Conservation (phyloP, 2,888 invertebrate species). For the Ptilodon capucinus region DNA sequence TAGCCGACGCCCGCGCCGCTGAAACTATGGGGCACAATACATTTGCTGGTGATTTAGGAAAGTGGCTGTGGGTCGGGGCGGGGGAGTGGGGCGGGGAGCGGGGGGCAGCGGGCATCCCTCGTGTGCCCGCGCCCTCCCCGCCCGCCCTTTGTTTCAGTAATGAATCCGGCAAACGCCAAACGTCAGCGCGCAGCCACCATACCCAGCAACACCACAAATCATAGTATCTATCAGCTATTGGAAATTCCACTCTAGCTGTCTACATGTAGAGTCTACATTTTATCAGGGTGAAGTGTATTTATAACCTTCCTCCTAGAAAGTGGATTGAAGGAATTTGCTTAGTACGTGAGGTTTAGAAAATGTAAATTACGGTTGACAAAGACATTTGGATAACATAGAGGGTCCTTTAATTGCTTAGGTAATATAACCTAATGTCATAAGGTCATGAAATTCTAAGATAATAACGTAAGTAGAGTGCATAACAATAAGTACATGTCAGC, state of each 20-base stretch:
- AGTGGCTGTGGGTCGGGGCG: constrained; percentile 60
- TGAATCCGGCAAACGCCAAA: constrained; percentile 79
- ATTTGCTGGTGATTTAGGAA: constrained; percentile 77
- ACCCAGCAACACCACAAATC: constrained; percentile 58
- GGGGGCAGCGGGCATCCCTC: constrained; percentile 40
- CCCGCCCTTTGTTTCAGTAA: constrained; percentile 77
- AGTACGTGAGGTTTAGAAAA: constrained; percentile 69
- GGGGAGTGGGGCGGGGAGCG: constrained; percentile 16
- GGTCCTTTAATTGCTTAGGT: constrained; percentile 53
- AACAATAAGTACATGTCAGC: too few species aligned
- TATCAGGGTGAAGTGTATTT: constrained; percentile 20
- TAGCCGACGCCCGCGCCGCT: constrained; percentile 17
- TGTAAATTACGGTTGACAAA: constrained; percentile 69
- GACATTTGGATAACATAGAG: constrained; percentile 42
- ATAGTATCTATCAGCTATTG: constrained; percentile 53
- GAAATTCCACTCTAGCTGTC: constrained; percentile 50
- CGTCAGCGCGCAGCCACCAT: constrained; percentile 72
- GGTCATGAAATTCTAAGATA: constrained; percentile 27
- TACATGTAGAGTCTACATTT: constrained; percentile 20
- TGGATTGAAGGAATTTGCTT: constrained; percentile 53
- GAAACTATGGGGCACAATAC: constrained; percentile 61
- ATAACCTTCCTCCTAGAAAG: constrained; percentile 12
- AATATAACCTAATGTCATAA: too few species aligned
- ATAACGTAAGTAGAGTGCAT: neutral
- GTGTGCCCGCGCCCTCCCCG: constrained; percentile 35